Conservation (phyloP, 2,797 vertebrate genomes). For the Amblyraja radiata region DNA sequence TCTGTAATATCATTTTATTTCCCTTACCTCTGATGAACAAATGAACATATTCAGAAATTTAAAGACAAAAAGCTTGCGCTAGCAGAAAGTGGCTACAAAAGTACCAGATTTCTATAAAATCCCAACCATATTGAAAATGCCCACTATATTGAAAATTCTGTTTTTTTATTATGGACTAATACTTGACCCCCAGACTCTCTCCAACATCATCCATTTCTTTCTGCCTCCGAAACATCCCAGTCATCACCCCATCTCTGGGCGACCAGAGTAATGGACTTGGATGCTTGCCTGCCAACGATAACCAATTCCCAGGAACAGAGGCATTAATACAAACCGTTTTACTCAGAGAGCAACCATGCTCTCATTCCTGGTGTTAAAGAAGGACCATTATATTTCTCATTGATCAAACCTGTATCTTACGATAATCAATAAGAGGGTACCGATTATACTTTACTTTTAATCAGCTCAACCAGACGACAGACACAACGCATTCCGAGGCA, state of each 20-base stretch:
- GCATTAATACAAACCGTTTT: not conserved
- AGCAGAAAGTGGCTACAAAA: too few species aligned
- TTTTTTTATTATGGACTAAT: not conserved
- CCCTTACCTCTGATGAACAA: too few species aligned
- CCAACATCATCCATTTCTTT: not conserved
- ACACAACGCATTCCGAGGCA: constrained; percentile 31
- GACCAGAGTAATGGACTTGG: not conserved
- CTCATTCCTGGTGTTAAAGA: not conserved
- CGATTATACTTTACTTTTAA: constrained; percentile 22
- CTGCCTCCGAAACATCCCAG: not conserved
- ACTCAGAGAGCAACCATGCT: not conserved
- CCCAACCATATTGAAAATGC: too few species aligned
- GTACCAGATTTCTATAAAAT: too few species aligned
- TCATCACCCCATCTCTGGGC: not conserved
- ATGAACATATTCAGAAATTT: too few species aligned
- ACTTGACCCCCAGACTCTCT: not conserved
- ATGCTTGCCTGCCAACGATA: not conserved
- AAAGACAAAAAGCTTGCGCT: too few species aligned
- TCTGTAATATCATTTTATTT: not conserved
- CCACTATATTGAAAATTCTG: too few species aligned
- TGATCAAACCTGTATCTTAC: not conserved
- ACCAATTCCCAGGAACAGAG: not conserved
- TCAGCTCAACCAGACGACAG: constrained; percentile 28
- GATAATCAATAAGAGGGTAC: not conserved
- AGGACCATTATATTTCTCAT: not conserved